A percentile compares a stretch with the other conserved stretches of the same genome.
Evolutionary conservation across 2,113 vertebrate species (phyloP).

Genomic region (Azemiops feae): DNA sequence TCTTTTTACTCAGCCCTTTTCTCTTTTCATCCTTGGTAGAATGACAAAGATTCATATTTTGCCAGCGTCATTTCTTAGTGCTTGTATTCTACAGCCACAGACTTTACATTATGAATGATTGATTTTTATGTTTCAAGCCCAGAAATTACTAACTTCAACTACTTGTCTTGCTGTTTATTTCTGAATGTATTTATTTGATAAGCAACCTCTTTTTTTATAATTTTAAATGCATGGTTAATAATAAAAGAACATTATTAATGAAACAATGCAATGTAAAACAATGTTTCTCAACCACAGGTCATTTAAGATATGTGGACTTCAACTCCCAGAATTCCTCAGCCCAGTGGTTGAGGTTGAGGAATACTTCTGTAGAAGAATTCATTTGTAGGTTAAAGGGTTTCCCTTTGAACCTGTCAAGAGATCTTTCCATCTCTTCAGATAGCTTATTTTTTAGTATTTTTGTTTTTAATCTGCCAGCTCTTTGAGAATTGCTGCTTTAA

Average conservation of each 20-base stretch:
- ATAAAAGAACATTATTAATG: background rate
- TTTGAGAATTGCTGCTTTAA: background rate
- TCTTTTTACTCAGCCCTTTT: background rate
- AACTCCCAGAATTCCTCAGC: background rate
- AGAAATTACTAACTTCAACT: background rate
- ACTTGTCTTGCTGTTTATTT: background rate
- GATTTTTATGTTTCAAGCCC: background rate
- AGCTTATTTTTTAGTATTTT: background rate
- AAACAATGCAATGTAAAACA: background rate
- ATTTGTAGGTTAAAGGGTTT: background rate
- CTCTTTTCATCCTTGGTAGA: background rate
- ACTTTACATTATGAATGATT: background rate
- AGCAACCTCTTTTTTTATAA: background rate
- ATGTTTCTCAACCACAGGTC: background rate
- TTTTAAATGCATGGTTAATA: background rate
- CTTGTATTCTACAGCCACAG: background rate
- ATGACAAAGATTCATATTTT: background rate
- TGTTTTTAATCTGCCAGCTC: background rate
- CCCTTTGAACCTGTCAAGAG: background rate
- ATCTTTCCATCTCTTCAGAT: background rate
- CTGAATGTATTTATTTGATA: background rate
- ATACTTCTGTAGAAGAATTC: background rate
- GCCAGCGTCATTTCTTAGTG: background rate
- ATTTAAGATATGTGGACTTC: background rate
- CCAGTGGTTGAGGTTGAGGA: no score